Base-by-base conservation (phyloP, 30 jellyfish, hydroid and myxozoan genomes). In the Catostylus mosaicus region DNA sequence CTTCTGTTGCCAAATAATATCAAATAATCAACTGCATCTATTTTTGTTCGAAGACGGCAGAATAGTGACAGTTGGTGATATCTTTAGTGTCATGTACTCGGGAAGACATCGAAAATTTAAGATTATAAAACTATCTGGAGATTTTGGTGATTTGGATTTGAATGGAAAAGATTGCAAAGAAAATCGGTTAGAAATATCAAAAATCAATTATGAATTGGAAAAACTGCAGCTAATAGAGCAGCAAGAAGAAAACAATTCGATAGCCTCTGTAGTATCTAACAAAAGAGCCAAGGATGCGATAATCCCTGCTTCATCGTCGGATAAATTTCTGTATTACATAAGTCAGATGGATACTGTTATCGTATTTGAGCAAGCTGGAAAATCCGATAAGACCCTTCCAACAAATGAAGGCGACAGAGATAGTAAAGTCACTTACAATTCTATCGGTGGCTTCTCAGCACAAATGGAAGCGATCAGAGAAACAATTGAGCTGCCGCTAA, bases 371-470 rank as follows among this genome's bases (percentile, higher is more conserved):
- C 0, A 20, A 12, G 34, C 1, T n/a, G 37, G 43, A 10, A 10
- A 14, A 31, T 29, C 7, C 16, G 43, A 35, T 38, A 36, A 77
- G 33, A 20, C 54, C 20, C 23, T 2, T 1, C 29, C 75, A 56
- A 51, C 20, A 23, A n/a, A 61, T 40, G 48, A 10, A 3, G 2
- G 60, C 38, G 67, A 67, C 35, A 18, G 74, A 14, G 48, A 35
- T 11, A 23, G 75, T 73, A 52, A 11, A 27, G 40, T 62, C 16
- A 34, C 90, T 65, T 69, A 40, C 73, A 43, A 37, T 19, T 33
- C 88, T 8, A 80, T 88, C 23, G 97, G 97, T 26, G 95, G 95
- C 9, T 48, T 69, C 31, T 26, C 63, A 40, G 23, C 62, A 0
- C 89, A 74, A 33, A 30, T 85, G 45, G 75, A 75, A 37, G 78